Percentiles rank a stretch among this genome's conserved stretches.
Conservation (phyloP, 2,888 invertebrate genomes). For the Dendrolimus pini region DNA sequence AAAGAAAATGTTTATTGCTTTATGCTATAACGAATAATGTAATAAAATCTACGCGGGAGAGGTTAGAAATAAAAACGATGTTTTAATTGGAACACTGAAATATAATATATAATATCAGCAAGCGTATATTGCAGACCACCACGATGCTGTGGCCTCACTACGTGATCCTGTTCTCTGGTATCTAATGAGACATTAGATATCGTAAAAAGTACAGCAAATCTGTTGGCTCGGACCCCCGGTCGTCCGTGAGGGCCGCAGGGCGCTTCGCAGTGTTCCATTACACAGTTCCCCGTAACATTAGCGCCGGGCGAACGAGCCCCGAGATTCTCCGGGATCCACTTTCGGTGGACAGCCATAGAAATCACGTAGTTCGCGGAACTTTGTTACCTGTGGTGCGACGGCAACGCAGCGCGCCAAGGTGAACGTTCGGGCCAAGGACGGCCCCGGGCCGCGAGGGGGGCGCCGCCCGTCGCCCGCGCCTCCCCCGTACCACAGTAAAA, state of each 20-base stretch:
- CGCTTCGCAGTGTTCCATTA: slow-evolving; percentile 50
- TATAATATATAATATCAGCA: slow-evolving; percentile 20
- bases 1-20: slow-evolving; percentile 18
- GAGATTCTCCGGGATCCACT: slow-evolving; percentile 55
- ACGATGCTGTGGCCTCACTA: slow-evolving; percentile 32
- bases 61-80: slow-evolving; percentile 27
- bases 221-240: slow-evolving; percentile 25
- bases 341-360: slow-evolving; percentile 71
- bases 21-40: slow-evolving; percentile 21
- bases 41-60: slow-evolving; percentile 49
- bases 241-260: slow-evolving; percentile 21
- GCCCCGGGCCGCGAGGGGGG: slow-evolving; percentile 60
- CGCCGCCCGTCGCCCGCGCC: slow-evolving; percentile 32
- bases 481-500: slow-evolving; percentile 54
- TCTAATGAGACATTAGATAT: slow-evolving; percentile 37
- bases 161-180: slow-evolving; percentile 17
- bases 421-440: slow-evolving; percentile 76
- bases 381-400: slow-evolving; percentile 71
- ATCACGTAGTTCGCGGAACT: slow-evolving; percentile 76
- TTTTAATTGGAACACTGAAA: slow-evolving; percentile 39
- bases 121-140: slow-evolving; percentile 42
- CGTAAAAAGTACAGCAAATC: slow-evolving; percentile 34
- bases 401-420: slow-evolving; percentile 72
- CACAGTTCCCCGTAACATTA: slow-evolving; percentile 55
- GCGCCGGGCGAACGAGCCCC: slow-evolving; percentile 39